Evolutionary conservation across 2,888 invertebrate species (phyloP), one percentile per base, ranked within the genome.

Genomic region (Noctua janthe): DNA sequence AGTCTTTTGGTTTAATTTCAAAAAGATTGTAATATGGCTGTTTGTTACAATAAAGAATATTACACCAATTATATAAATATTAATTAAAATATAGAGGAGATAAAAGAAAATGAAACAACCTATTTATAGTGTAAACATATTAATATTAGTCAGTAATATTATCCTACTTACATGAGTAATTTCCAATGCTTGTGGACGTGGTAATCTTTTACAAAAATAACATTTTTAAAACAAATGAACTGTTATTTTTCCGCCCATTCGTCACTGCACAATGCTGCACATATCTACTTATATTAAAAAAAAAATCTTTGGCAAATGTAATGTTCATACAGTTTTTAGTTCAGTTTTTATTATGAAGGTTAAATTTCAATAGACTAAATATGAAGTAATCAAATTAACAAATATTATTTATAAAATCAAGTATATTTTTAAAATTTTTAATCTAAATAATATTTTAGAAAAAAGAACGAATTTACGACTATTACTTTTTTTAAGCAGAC

Each of bases 401-500:
- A 62, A 35, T 47, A 77, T 1, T 17, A 39, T n/a, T 78, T 49
- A 20, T 47, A 51, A 51, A 35, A 64, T 35, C 20, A 64, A 4
- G 35, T 79, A 79, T 1, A 59, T 23, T 35, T 29, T 5, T 5
- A 23, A 20, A 20, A 49, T 11, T 8, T 13, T 29, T 13, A 79
- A 47, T 35, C 11, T 10, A 15, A 49, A 49, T n/a, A 35, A 78
- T 15, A 20, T 78, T 77, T 35, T 35, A 20, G 7, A 11, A 17
- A 13, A 56, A 39, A 78, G 10, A 51, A 51, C 2, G 0, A 29
- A 70, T 54, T 74, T 56, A 67, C 69, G n/a, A 43, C 70, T 47
- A 80, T 78, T 79, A 56, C 49, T 74, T 72, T 87, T 85, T 86
- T 66, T n/a, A 69, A 39, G 43, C 39, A 35, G 66, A 43, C 67